Evolutionary conservation across 2,113 vertebrate species (phyloP), one percentile per base, ranked within the genome.

Genomic region (Daboia siamensis): DNA sequence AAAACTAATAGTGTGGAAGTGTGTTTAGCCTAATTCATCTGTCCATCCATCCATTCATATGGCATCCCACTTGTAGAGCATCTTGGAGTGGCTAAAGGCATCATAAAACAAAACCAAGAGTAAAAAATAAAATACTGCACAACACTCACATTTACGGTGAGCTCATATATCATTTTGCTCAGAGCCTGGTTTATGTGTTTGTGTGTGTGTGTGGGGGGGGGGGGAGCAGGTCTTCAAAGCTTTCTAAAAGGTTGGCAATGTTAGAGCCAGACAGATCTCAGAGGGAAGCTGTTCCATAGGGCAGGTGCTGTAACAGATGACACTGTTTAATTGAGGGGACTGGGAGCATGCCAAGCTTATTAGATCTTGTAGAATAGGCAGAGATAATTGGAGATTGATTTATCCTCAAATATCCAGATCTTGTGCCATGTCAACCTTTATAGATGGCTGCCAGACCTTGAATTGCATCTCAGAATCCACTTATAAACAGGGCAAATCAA

Each of bases 171-270:
- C 69, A 39, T 74, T 33, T 17, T 74, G n/a, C n/a, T 74, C n/a
- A 74, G n/a, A 17, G 15, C 13, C n/a, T 33, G n/a, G 64, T 4
- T 0, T 64, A 11, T 10, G 29, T 29, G 5, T 7, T 5, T 1
- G 3, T 48, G 48, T 51, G 8, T 64, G 11, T 11, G 64, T n/a
- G 15, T 7, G 15, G 0, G 3, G 0, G 1, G 1, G 1, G 6
- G n/a, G n/a, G 4, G 5, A 39, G 5, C 5, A 74, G 69, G 69
- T 33, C 69, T 74, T 74, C n/a, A 74, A 74, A 74, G 69, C 69
- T 33, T 74, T 74, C 69, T 74, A 20, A 74, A 74, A 74, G 15
- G n/a, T 33, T 74, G n/a, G 69, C 69, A 74, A 33, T 39, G 6
- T 74, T 74, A 39, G 33, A 17, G n/a, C 33, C 2, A 39, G n/a